Conservation (phyloP, 2,888 invertebrate species). For the Mystacides longicornis region DNA sequence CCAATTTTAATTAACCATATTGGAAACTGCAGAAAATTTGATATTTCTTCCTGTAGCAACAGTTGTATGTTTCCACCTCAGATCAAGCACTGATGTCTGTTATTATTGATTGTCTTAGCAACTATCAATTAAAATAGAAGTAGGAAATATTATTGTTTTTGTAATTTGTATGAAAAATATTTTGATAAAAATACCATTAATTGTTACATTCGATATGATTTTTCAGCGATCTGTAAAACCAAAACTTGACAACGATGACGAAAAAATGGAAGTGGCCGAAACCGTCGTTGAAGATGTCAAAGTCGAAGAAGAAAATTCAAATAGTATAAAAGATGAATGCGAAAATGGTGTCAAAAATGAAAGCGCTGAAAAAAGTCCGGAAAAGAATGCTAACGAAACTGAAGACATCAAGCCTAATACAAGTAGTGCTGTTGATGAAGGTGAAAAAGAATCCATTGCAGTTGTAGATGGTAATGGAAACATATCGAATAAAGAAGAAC, state of each 20-base stretch:
- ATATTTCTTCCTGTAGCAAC: no score
- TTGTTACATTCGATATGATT: no score
- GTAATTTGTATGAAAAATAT: no score
- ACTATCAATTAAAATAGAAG: no score
- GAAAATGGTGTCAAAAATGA: not conserved
- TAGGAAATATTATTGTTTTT: no score
- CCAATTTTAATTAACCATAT: no score
- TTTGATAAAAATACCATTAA: no score
- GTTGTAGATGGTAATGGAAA: constrained; percentile 4
- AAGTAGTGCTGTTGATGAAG: not conserved
- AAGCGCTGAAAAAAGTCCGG: not conserved
- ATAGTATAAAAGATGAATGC: not conserved
- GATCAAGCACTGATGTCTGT: no score
- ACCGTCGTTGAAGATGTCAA: not conserved
- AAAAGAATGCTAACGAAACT: not conserved
- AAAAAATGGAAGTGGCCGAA: not conserved
- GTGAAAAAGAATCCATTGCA: constrained; percentile 2
- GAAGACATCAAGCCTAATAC: not conserved
- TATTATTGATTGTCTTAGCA: no score
- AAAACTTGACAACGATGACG: constrained; percentile 10
- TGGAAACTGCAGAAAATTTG: no score
- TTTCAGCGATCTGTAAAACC: constrained; percentile 19
- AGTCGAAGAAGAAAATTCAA: not conserved
- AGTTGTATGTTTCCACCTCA: no score
- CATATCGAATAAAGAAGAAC: not conserved